Conservation (phyloP, 2,113 vertebrate genomes). For the Leptosomus discolor region DNA sequence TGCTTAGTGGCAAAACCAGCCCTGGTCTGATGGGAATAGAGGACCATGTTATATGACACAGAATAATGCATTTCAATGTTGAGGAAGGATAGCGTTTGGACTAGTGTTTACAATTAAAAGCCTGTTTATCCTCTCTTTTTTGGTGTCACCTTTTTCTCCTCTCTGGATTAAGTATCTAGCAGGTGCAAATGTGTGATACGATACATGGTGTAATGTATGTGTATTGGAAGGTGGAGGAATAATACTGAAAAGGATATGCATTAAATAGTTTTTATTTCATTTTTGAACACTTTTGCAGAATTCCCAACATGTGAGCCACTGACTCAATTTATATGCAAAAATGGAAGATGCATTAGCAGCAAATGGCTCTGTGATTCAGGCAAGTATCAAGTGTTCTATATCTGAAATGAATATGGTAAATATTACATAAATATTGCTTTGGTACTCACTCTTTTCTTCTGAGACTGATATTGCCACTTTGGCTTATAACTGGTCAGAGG, state of each 20-base stretch:
- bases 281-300: conserved; percentile 70
- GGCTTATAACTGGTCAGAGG: not conserved
- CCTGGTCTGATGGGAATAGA: not conserved
- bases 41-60: too few relatives aligned
- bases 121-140: not conserved
- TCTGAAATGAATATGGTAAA: not conserved
- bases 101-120: not conserved
- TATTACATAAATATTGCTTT: not conserved
- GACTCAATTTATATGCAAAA: conserved; percentile 91
- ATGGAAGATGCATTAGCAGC: conserved; percentile 88
- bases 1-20: not conserved
- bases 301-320: conserved; percentile 92
- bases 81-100: not conserved
- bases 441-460: not conserved
- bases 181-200: not conserved
- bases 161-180: not conserved
- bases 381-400: conserved; percentile 44
- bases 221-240: not conserved
- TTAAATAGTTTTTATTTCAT: not conserved
- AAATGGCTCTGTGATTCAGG: conserved; percentile 97
- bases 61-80: not conserved
- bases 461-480: not conserved
- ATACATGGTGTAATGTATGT: not conserved
- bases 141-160: not conserved
- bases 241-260: not conserved